phyloP scores from a whole-genome alignment of 2,888 invertebrate species.

The Lepidonotus clava region DNA sequence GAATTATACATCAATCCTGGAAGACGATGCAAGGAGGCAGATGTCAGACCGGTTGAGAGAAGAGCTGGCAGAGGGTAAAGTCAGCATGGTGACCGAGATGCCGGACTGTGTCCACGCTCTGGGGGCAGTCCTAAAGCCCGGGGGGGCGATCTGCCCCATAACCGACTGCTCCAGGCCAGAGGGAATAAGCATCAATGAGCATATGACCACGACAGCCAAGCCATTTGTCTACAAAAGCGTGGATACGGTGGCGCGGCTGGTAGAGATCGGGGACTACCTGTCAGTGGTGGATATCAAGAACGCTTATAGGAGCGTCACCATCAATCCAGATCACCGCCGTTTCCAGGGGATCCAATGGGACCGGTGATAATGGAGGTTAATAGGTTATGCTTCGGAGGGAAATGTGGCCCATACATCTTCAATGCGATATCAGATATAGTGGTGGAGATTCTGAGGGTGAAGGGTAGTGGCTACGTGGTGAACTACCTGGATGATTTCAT shows the following conservation, averaged over 20 bases:
- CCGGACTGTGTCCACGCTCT: too few species aligned
- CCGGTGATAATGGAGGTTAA: neutral
- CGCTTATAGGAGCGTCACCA: neutral
- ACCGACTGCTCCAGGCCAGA: neutral
- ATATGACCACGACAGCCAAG: too few species aligned
- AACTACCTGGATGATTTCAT: neutral
- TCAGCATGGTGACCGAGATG: too few species aligned
- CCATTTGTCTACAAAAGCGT: too few species aligned
- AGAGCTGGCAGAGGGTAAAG: too few species aligned
- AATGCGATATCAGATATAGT: neutral
- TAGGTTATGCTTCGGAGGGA: neutral
- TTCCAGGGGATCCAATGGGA: neutral
- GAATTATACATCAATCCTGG: too few species aligned
- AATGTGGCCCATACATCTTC: neutral
- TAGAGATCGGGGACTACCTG: neutral
- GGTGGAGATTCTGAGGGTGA: neutral
- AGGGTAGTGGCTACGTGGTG: too few species aligned
- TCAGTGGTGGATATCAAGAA: neutral
- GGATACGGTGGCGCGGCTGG: too few species aligned
- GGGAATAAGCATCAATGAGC: neutral
- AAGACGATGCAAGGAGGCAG: too few species aligned
- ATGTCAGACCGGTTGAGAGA: too few species aligned
- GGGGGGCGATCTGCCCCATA: neutral
- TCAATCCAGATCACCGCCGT: neutral
- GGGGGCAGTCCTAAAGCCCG: too few species aligned